These are phyloP conservation scores for Teleiodes luculella DNA, from an alignment of 2,888 invertebrate species.

Conservation along the genomic window DNA sequence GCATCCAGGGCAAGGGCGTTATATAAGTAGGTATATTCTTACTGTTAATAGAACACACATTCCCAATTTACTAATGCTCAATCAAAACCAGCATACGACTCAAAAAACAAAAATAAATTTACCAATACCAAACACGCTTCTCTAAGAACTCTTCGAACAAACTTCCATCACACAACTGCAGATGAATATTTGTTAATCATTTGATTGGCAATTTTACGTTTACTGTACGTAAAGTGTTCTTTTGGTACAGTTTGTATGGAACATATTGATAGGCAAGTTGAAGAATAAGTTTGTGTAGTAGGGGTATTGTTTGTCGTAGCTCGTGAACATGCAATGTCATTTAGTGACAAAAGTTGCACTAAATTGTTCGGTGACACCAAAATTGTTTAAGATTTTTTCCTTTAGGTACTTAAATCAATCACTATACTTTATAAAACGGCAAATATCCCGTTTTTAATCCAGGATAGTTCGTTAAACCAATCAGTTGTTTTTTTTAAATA, in stretches of 20 bases:
- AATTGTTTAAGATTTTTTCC: not conserved
- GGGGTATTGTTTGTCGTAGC: not conserved
- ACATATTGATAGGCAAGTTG: not conserved
- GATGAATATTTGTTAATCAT: not conserved
- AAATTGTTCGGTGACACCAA: not conserved
- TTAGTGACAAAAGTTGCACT: slow-evolving; percentile 16
- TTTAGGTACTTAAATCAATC: too few relatives aligned
- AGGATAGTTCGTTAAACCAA: too few relatives aligned
- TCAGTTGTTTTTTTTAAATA: too few relatives aligned
- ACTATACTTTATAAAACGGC: too few relatives aligned
- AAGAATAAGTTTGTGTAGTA: slow-evolving; percentile 4
- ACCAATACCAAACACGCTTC: not conserved
- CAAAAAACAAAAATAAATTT: not conserved
- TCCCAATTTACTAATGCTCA: not conserved
- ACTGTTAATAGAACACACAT: not conserved
- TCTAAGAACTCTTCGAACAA: not conserved
- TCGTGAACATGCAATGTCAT: slow-evolving; percentile 20
- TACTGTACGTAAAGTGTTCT: slow-evolving; percentile 5
- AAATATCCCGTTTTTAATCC: too few relatives aligned
- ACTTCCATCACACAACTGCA: not conserved
- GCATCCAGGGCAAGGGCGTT: not conserved
- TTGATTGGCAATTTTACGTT: slow-evolving; percentile 10
- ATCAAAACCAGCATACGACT: not conserved
- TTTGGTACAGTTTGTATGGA: not conserved
- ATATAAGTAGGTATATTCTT: not conserved